Base-by-base conservation (phyloP, 2,797 vertebrate genomes). In the Decapterus maruadsi region DNA sequence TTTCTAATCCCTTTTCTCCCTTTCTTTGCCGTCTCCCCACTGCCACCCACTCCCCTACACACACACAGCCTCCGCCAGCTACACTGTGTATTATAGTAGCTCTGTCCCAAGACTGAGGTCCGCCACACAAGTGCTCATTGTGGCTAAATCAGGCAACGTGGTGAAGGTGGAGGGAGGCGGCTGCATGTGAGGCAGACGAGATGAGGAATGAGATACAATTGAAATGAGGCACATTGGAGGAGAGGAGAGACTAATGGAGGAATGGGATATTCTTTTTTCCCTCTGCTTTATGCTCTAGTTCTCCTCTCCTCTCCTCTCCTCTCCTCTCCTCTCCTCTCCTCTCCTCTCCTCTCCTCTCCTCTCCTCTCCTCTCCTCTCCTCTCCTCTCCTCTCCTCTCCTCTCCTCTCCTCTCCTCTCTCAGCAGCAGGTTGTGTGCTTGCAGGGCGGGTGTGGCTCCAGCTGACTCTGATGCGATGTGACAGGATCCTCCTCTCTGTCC, bases 381-480 rank as follows among this genome's bases (percentile, higher is more conserved):
- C 9, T 70, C 74, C 68, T 80, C 57, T 76, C 66, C 4, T 34
- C 62, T 72, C 55, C 63, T 65, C 59, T 62, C 50, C 68, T 74
- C 9, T 70, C 74, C 68, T 80, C 57, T 76, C 66, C 4, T 34
- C 62, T 72, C 55, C 63, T 65, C 59, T 62, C 50, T 64, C 48
- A 69, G 70, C 82, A 82, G 77, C 57, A 11, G 71, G 75, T 71
- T 74, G 81, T 72, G 45, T 51, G 50, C 69, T 83, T 5, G 58
- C 77, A 70, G 76, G 82, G 75, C 38, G 69, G 88, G 88, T 83
- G 85, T 87, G 84, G 74, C 78, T 87, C 72, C 75, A 75, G 83
- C 88, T 92, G 91, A 93, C 79, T 87, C 68, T 88, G 87, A 94
- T 93, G 80, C 48, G 31, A 86, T 91, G 84, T 90, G 93, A 93